Conservation (phyloP, 2,113 vertebrate genomes). For the Siniperca chuatsi region DNA sequence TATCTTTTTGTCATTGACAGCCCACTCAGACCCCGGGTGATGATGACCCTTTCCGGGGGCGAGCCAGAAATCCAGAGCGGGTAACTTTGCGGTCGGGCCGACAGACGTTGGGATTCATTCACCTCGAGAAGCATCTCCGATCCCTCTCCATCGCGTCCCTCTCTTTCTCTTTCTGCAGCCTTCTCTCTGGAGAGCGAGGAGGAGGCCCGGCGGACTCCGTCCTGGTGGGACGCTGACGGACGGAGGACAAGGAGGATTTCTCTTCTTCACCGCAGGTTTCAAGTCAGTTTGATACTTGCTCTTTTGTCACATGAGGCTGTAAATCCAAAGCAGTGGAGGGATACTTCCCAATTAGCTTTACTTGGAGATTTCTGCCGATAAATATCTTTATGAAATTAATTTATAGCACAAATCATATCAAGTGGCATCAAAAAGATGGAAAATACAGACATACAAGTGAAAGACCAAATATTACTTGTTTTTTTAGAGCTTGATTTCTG, state of each 20-base stretch:
- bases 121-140: not conserved
- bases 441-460: not conserved
- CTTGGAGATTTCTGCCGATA: not conserved
- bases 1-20: slow-evolving; percentile 62
- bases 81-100: slow-evolving; percentile 10
- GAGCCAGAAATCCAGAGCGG: slow-evolving; percentile 49
- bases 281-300: slow-evolving; percentile 37
- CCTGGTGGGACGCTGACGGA: not conserved
- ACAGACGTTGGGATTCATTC: slow-evolving; percentile 1
- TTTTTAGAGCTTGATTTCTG: not conserved
- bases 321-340: not conserved
- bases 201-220: slow-evolving; percentile 3
- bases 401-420: fast-evolving
- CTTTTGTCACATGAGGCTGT: not conserved
- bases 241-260: not conserved
- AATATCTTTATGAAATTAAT: not conserved
- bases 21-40: slow-evolving; percentile 75
- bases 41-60: slow-evolving; percentile 66
- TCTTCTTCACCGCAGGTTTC: not conserved
- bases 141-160: not conserved
- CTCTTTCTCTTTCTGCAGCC: slow-evolving; percentile 2
- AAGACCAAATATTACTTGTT: not conserved
- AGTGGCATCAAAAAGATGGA: not conserved
- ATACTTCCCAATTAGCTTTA: not conserved
- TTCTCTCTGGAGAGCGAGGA: slow-evolving; percentile 1